Evolutionary conservation across 64 coral and sea anemone genomes (phyloP), one percentile per base, ranked within the genome.

Genomic region (Porites lutea): DNA sequence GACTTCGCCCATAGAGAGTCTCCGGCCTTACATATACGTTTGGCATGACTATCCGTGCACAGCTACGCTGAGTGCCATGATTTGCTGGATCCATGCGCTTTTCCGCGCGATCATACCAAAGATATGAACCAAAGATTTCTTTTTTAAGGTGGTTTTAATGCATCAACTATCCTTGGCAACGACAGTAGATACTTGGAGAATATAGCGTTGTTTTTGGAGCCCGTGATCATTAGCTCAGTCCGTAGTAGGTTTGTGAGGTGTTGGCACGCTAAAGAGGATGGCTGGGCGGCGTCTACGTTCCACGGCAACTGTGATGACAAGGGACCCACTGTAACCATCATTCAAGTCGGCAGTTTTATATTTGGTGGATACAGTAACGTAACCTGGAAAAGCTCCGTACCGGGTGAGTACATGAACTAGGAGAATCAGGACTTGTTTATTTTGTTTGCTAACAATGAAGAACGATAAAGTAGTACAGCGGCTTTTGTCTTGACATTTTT

Each of bases 261-360:
- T 14, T 86, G 83, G 83, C 65, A 72, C 23, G 83, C 83, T 48
- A 71, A 67, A 21, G 52, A 47, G 55, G 83, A 86, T 7, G 65
- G 82, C 6, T 85, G 82, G 82, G 59, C 45, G 3, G 6, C 82
- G 69, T 5, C 61, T 2, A 85, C 63, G 19, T 85, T 85, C 63
- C 82, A 85, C 13, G 18, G 14, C 44, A 75, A 75, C 72, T 75
- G 75, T 20, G 54, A 80, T 80, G 78, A 55, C 15, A 80, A 80
- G 78, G 77, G 78, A 3, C 55, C 78, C 21, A 80, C 54, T 43
- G 78, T 80, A 12, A 61, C 54, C 2, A 60, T 80, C 12, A 60
- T 80, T 10, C 15, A 61, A 59, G 53, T 80, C 21, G 55, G 55
- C 51, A 27, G 21, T 44, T 15, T 60, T 23, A 80, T 60, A 80